phyloP scores from a whole-genome alignment of 2,888 invertebrate species.

The Terebella lapidaria region DNA sequence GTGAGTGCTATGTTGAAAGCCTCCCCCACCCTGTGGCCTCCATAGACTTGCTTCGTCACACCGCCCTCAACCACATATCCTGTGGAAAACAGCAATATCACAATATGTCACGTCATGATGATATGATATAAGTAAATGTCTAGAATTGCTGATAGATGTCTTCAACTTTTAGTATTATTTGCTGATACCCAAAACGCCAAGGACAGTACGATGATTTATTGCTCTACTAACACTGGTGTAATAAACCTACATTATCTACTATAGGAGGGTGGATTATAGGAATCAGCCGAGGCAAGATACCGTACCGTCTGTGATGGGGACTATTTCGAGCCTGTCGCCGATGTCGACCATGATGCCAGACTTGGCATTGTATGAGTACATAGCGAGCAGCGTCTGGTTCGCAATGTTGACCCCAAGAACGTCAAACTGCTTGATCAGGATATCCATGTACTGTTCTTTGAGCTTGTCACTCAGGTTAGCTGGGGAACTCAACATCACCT shows the following conservation, averaged over 20 bases:
- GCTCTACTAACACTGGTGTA: too few species aligned
- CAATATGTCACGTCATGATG: too few species aligned
- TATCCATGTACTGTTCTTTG: conserved; percentile 53
- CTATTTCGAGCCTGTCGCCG: conserved; percentile 59
- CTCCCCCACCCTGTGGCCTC: conserved; percentile 56
- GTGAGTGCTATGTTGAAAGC: conserved; percentile 53
- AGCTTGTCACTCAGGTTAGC: conserved; percentile 54
- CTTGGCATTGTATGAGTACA: conserved; percentile 60
- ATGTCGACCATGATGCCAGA: conserved; percentile 62
- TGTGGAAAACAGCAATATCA: conserved; percentile 18
- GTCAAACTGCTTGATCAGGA: conserved; percentile 53
- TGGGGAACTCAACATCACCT: conserved; percentile 56
- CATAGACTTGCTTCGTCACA: conserved; percentile 58
- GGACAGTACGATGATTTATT: too few species aligned
- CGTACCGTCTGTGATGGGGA: conserved; percentile 60
- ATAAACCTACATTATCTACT: too few species aligned
- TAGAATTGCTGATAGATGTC: too few species aligned
- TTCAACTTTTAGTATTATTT: too few species aligned
- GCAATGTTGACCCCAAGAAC: conserved; percentile 56
- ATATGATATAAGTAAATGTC: too few species aligned
- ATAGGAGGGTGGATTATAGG: too few species aligned
- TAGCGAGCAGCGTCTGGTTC: conserved; percentile 58
- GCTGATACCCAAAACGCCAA: too few species aligned
- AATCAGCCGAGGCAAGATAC: not conserved
- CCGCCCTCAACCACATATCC: conserved; percentile 55